Conservation (phyloP, 64 coral and sea anemone genomes). For the Platygyra sinensis region DNA sequence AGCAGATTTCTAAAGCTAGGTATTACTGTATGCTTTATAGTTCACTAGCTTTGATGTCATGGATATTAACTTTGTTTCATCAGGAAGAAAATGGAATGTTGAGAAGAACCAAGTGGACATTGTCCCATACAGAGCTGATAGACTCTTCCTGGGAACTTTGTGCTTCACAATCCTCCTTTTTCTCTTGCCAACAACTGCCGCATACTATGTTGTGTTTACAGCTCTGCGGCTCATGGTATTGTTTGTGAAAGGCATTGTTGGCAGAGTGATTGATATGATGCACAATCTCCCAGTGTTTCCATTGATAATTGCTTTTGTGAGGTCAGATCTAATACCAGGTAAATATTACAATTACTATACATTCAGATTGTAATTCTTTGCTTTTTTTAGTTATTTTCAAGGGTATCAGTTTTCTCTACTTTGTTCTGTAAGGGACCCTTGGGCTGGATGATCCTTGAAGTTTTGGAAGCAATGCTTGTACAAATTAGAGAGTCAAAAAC, state of each 20-base stretch:
- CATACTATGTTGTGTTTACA: conserved; percentile 95
- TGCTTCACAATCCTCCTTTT: conserved; percentile 92
- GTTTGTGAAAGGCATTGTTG: conserved; percentile 61
- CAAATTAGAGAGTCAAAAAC: too few species aligned
- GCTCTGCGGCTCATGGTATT: conserved; percentile 70
- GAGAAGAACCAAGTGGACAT: conserved; percentile 78
- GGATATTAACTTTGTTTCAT: not conserved
- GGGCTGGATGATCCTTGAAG: too few species aligned
- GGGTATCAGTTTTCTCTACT: too few species aligned
- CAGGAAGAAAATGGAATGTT: conserved; percentile 95
- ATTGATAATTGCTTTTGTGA: conserved; percentile 38
- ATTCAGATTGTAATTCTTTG: too few species aligned
- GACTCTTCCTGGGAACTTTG: conserved; percentile 84
- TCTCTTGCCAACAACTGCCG: conserved; percentile 81
- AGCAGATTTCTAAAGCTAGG: too few species aligned
- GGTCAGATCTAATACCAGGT: conserved; percentile 80
- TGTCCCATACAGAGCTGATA: conserved; percentile 87
- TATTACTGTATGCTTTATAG: too few species aligned
- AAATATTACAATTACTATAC: not conserved
- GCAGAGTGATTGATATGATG: conserved; percentile 18
- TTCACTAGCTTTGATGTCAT: too few species aligned
- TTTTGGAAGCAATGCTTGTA: too few species aligned
- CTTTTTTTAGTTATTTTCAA: too few species aligned
- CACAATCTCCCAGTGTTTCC: conserved; percentile 82
- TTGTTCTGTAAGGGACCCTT: too few species aligned